phyloP scores from a whole-genome alignment of 2,888 invertebrate species.

The Andrena minutula region DNA sequence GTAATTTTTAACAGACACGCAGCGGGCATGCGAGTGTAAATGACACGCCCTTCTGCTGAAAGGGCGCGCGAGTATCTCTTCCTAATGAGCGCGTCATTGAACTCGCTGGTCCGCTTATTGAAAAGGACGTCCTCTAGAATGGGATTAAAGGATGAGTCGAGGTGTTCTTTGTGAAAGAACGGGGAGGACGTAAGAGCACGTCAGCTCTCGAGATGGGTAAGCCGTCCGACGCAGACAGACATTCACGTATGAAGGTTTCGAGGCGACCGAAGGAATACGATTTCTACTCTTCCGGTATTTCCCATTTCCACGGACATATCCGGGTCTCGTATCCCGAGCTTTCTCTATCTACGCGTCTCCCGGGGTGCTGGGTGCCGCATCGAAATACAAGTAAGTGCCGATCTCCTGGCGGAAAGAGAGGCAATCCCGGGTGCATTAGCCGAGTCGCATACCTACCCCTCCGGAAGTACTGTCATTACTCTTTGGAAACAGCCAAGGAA shows the following conservation, averaged over 20 bases:
- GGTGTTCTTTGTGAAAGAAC: conserved; percentile 20
- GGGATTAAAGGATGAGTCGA: conserved; percentile 37
- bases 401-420: conserved; percentile 55
- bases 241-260: conserved; percentile 27
- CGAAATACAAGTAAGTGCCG: conserved; percentile 52
- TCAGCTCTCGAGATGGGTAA: neutral
- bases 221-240: neutral
- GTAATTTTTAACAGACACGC: neutral
- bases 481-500: conserved; percentile 33
- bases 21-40: neutral
- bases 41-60: neutral
- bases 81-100: conserved; percentile 13
- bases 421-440: conserved; percentile 54
- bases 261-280: conserved; percentile 44
- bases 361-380: conserved; percentile 16
- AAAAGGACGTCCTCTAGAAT: neutral
- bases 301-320: conserved; percentile 58
- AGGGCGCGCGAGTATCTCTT: neutral
- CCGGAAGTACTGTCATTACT: conserved; percentile 37
- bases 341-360: conserved; percentile 4
- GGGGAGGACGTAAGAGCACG: neutral
- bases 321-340: conserved; percentile 19
- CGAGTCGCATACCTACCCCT: conserved; percentile 11
- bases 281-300: conserved; percentile 60
- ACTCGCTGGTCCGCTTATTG: neutral